Evolutionary conservation across 1,140 invertebrate species (phyloP).

Genomic region (Drosophila santomea): DNA sequence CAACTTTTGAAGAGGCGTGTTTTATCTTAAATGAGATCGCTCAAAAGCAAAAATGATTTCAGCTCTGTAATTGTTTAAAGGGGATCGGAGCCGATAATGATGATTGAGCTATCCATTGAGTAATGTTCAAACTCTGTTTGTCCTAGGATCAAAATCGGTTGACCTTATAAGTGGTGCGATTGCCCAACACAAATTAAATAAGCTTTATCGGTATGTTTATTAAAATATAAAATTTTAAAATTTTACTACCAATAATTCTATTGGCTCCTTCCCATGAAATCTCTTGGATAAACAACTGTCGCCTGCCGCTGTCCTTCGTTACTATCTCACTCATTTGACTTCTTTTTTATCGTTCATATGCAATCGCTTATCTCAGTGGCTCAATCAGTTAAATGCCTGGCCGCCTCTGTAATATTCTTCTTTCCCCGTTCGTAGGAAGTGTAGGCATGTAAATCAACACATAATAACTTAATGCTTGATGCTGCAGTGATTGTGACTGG

Average conservation of each 20-base stretch:
- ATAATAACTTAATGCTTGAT: slow-evolving; percentile 76
- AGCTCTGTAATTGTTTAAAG: slow-evolving; percentile 20
- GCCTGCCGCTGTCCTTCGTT: slow-evolving; percentile 10
- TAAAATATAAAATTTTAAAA: background rate
- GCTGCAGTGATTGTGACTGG: slow-evolving; percentile 14
- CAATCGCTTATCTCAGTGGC: slow-evolving; percentile 34
- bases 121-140: background rate
- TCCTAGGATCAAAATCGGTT: background rate
- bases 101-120: slow-evolving; percentile 2
- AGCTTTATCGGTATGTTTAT: background rate
- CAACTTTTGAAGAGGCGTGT: slow-evolving; percentile 42
- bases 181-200: background rate
- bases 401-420: slow-evolving; percentile 19
- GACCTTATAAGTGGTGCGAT: background rate
- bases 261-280: background rate
- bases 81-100: slow-evolving; percentile 4
- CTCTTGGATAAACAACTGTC: background rate
- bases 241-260: background rate
- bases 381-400: slow-evolving; percentile 42
- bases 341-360: slow-evolving; percentile 28
- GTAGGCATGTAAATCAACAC: slow-evolving; percentile 76
- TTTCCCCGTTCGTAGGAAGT: slow-evolving; percentile 45
- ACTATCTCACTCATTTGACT: slow-evolving; percentile 8
- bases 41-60: slow-evolving; percentile 35
- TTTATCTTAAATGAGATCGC: slow-evolving; percentile 64